A percentile compares a stretch with the other conserved stretches of the same genome.
phyloP scores from a whole-genome alignment of 2,888 invertebrate genomes.

The Lymantria monacha region DNA sequence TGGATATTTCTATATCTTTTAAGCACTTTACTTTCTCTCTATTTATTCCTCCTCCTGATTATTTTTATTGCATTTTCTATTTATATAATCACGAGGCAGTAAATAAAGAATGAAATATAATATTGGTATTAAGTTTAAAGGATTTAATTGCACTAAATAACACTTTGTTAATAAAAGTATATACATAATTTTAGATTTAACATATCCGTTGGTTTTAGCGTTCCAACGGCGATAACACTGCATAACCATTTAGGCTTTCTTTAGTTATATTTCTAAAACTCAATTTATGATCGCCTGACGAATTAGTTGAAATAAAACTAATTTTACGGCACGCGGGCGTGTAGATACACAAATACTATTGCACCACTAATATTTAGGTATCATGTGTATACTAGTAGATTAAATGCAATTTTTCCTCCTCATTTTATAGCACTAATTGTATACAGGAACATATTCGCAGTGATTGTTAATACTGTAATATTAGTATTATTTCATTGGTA shows the following conservation, averaged over 20 bases:
- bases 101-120: slow-evolving; percentile 65
- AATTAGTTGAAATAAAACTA: slow-evolving; percentile 49
- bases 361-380: slow-evolving; percentile 31
- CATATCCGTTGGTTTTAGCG: slow-evolving; percentile 63
- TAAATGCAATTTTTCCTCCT: slow-evolving; percentile 1
- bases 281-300: slow-evolving; percentile 28
- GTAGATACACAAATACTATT: slow-evolving; percentile 29
- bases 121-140: slow-evolving; percentile 55
- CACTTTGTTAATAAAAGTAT: slow-evolving; percentile 60
- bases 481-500: slow-evolving; percentile 46
- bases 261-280: slow-evolving; percentile 30
- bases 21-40: slow-evolving; percentile 72
- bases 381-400: slow-evolving; percentile 24
- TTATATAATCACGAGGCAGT: slow-evolving; percentile 61
- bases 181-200: slow-evolving; percentile 58
- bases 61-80: slow-evolving; percentile 64
- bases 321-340: slow-evolving; percentile 44
- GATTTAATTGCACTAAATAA: slow-evolving; percentile 72
- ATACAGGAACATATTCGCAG: slow-evolving; percentile 24
- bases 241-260: slow-evolving; percentile 62
- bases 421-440: slow-evolving; percentile 32
- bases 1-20: slow-evolving; percentile 44
- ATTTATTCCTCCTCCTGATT: slow-evolving; percentile 54
- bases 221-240: slow-evolving; percentile 76
- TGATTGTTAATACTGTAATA: slow-evolving; percentile 38